phyloP scores from a whole-genome alignment of 1,140 invertebrate genomes.

The Reticulitermes speratus region DNA sequence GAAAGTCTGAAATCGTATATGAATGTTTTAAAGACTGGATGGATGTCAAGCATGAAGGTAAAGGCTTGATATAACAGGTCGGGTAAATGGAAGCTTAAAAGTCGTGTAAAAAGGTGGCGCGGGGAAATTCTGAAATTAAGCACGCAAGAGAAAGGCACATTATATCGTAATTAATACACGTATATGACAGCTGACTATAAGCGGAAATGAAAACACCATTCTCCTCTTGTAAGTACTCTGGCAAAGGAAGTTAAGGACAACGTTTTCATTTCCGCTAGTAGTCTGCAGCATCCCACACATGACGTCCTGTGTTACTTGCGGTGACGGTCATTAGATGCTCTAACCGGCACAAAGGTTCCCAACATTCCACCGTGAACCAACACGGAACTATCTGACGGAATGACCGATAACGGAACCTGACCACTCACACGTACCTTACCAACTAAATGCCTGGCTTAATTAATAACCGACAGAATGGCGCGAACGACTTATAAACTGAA shows the following conservation, averaged over 20 bases:
- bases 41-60: not conserved
- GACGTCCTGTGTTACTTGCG: not conserved
- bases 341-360: too few species aligned
- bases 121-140: not conserved
- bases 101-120: not conserved
- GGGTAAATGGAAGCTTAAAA: not conserved
- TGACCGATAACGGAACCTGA: too few species aligned
- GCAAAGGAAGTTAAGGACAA: not conserved
- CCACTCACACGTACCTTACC: too few species aligned
- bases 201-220: constrained; percentile 6
- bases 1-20: too few species aligned
- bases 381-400: too few species aligned
- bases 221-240: not conserved
- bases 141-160: not conserved
- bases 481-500: too few species aligned
- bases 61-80: not conserved
- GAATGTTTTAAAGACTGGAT: too few species aligned
- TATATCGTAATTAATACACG: not conserved
- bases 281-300: not conserved
- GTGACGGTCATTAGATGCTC: not conserved
- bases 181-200: not conserved
- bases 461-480: too few species aligned
- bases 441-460: too few species aligned
- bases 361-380: too few species aligned
- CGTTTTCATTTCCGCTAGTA: not conserved